Conservation (phyloP, 2,888 invertebrate species). For the Noctua comes region DNA sequence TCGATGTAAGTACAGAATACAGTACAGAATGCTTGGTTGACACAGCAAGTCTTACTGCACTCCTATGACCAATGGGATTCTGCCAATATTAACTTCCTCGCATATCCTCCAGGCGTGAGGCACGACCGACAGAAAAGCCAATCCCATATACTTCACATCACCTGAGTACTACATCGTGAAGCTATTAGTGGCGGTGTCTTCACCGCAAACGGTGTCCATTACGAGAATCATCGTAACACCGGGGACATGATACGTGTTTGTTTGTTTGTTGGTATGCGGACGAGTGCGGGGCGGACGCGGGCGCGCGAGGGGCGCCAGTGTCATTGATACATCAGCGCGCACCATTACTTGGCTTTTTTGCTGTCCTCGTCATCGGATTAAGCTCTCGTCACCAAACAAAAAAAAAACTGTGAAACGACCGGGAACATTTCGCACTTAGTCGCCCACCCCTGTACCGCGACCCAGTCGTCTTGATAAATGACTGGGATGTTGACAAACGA, state of each 20-base stretch:
- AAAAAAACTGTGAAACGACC: slow-evolving; percentile 65
- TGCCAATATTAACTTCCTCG: neutral
- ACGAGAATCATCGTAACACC: slow-evolving; percentile 27
- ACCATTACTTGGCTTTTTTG: slow-evolving; percentile 72
- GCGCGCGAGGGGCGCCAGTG: slow-evolving; percentile 48
- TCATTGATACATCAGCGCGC: slow-evolving; percentile 71
- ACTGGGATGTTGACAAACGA: slow-evolving; percentile 42
- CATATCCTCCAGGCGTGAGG: neutral
- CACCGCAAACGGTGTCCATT: slow-evolving; percentile 47
- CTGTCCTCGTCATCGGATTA: slow-evolving; percentile 71
- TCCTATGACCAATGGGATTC: neutral
- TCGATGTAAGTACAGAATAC: no score
- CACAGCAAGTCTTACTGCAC: neutral
- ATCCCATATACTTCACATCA: neutral
- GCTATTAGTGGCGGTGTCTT: neutral
- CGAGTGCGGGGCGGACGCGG: slow-evolving; percentile 13
- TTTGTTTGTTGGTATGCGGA: slow-evolving; percentile 52
- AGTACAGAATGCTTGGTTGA: no score
- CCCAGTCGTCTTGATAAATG: slow-evolving; percentile 64
- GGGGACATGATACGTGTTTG: slow-evolving; percentile 52
- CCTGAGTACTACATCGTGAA: neutral
- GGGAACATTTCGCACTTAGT: slow-evolving; percentile 77
- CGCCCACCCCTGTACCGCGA: slow-evolving; percentile 55
- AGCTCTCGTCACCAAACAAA: slow-evolving; percentile 70
- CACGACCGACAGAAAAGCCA: neutral